Conservation (phyloP, 2,888 invertebrate genomes). For the Dryocosmus kuriphilus region DNA sequence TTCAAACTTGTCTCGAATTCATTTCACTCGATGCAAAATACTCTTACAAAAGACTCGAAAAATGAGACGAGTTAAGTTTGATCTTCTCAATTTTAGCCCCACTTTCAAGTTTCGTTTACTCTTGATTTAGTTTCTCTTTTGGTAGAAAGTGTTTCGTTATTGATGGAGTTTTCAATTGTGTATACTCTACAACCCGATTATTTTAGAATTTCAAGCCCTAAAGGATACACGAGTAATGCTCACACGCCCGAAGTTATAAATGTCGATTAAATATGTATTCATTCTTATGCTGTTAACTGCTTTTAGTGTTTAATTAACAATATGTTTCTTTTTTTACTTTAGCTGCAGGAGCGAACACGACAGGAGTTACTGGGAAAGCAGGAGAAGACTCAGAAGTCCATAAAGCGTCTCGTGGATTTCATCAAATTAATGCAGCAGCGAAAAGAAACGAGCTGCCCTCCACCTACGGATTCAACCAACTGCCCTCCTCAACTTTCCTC, state of each 20-base stretch:
- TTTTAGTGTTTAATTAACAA: slow-evolving; percentile 12
- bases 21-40: slow-evolving; percentile 11
- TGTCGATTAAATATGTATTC: background rate
- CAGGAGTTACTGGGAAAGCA: slow-evolving; percentile 74
- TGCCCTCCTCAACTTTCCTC: slow-evolving; percentile 73
- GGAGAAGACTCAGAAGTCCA: slow-evolving; percentile 75
- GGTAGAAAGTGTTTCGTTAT: slow-evolving; percentile 20
- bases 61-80: slow-evolving; percentile 39
- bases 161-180: background rate
- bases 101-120: slow-evolving; percentile 34
- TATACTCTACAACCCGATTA: background rate
- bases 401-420: slow-evolving; percentile 75
- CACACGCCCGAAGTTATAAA: background rate
- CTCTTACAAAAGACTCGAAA: background rate
- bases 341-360: slow-evolving; percentile 73
- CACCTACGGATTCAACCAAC: slow-evolving; percentile 67
- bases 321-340: slow-evolving; percentile 42
- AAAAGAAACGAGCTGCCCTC: slow-evolving; percentile 63
- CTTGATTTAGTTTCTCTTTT: slow-evolving; percentile 37
- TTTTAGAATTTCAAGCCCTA: background rate
- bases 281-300: background rate
- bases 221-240: background rate
- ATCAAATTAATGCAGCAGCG: slow-evolving; percentile 72
- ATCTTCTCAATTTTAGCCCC: slow-evolving; percentile 37
- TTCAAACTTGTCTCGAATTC: slow-evolving; percentile 33